Evolutionary conservation across 2,797 vertebrate genomes (phyloP), one percentile per base, ranked within the genome.

Genomic region (Anolis apletophallus): DNA sequence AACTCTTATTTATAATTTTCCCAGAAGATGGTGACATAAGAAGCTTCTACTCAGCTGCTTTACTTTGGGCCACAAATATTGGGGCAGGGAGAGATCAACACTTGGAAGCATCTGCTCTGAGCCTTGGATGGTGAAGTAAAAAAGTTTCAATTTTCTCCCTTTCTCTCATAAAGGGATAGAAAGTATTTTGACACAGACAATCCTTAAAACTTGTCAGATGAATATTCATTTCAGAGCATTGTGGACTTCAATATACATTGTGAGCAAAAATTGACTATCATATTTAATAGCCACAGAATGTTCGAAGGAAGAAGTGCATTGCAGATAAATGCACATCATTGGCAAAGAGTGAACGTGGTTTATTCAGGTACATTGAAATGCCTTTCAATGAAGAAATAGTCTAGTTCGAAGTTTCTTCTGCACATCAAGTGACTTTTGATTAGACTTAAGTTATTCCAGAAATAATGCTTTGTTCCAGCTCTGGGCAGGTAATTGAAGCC

Each of bases 61-160:
- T 92, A 92, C 89, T 94, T 95, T 87, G 93, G 92, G 88, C 85
- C 90, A 92, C 46, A 94, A 92, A 88, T 77, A 95, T 93, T 83
- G 75, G 83, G 87, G 85, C 82, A 91, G 91, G 89, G 79, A 91
- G 92, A 82, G 36, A 34, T 29, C 16, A 85, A 83, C 90, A 85
- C 14, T 91, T 92, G 91, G 90, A 83, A 81, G 71, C 94, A 59
- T 94, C 95, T 96, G 94, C 93, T 96, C 95, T 97, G 96, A 97
- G 95, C 96, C 96, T 96, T 94, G 90, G 94, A 85, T 94, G 88
- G 91, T 85, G 94, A 93, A 93, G 61, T 88, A 89, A 91, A 85
- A 93, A n/a, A 26, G 23, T 46, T 59, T 34, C 52, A 68, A 92
- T 92, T 93, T 87, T 94, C 87, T 87, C 67, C 91, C 92, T 81